Conservation (phyloP, 2,888 invertebrate species). For the Autographa pulchrina region DNA sequence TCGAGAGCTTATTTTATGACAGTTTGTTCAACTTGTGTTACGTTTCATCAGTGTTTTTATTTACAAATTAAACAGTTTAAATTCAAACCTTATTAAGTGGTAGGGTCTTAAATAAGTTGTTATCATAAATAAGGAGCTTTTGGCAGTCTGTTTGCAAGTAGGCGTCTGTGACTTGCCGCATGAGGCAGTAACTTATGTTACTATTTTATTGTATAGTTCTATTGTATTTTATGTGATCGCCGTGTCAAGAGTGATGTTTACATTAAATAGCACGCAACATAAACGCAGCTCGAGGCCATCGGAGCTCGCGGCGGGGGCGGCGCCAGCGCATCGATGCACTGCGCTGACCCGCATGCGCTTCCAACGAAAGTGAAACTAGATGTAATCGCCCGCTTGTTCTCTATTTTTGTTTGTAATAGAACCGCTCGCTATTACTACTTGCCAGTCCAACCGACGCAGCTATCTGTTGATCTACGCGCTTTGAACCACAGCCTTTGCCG, state of each 20-base stretch:
- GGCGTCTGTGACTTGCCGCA: background rate
- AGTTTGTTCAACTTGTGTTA: conserved; percentile 84
- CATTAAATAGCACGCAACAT: conserved; percentile 56
- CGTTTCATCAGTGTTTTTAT: conserved; percentile 76
- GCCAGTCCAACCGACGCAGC: conserved; percentile 31
- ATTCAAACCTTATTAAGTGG: background rate
- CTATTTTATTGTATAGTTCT: conserved; percentile 8
- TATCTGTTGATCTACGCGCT: conserved; percentile 56
- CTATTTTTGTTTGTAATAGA: conserved; percentile 69
- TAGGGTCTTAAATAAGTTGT: too few relatives aligned
- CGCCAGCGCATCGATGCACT: conserved; percentile 70
- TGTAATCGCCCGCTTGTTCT: conserved; percentile 73
- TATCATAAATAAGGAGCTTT: background rate
- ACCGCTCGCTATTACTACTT: conserved; percentile 55
- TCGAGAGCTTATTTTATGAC: conserved; percentile 72
- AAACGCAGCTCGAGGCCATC: conserved; percentile 61
- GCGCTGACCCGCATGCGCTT: conserved; percentile 76
- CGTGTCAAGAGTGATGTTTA: conserved; percentile 47
- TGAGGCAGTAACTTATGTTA: conserved; percentile 9
- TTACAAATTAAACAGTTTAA: conserved; percentile 59
- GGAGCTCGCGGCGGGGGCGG: conserved; percentile 50
- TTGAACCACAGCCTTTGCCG: conserved; percentile 21
- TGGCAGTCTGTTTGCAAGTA: background rate
- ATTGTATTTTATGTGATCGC: conserved; percentile 31
- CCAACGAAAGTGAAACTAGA: conserved; percentile 83